Evolutionary conservation across 2,888 invertebrate species (phyloP).

Genomic region (Helobdella robusta): DNA sequence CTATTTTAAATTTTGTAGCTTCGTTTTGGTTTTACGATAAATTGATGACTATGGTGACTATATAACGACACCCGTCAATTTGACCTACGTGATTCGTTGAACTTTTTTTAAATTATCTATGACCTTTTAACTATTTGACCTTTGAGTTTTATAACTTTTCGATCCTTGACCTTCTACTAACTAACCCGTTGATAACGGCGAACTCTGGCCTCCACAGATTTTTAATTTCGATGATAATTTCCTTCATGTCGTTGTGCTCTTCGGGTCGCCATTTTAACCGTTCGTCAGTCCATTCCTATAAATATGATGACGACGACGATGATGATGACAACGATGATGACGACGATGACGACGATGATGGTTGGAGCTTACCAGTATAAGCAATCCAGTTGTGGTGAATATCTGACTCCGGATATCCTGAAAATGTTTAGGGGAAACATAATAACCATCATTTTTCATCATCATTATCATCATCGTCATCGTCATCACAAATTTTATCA

Average conservation of each 20-base stretch:
- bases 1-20: too few species aligned
- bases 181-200: conserved; percentile 37
- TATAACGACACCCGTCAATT: too few species aligned
- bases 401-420: conserved; percentile 36
- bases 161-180: too few species aligned
- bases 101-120: too few species aligned
- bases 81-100: too few species aligned
- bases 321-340: conserved; percentile 6
- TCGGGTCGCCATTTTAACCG: conserved; percentile 33
- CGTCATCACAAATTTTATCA: too few species aligned
- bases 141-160: too few species aligned
- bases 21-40: too few species aligned
- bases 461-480: neutral
- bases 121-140: too few species aligned
- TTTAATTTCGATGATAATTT: conserved; percentile 35
- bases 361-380: conserved; percentile 34
- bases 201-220: conserved; percentile 35
- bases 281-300: conserved; percentile 36
- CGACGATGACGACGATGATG: neutral
- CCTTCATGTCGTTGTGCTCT: conserved; percentile 33
- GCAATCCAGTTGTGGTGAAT: conserved; percentile 35
- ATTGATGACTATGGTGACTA: too few species aligned
- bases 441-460: neutral
- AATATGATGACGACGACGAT: neutral
- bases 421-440: too few species aligned